Base-by-base conservation (phyloP, 2,888 invertebrate species). In the Drosophila paracracens region DNA sequence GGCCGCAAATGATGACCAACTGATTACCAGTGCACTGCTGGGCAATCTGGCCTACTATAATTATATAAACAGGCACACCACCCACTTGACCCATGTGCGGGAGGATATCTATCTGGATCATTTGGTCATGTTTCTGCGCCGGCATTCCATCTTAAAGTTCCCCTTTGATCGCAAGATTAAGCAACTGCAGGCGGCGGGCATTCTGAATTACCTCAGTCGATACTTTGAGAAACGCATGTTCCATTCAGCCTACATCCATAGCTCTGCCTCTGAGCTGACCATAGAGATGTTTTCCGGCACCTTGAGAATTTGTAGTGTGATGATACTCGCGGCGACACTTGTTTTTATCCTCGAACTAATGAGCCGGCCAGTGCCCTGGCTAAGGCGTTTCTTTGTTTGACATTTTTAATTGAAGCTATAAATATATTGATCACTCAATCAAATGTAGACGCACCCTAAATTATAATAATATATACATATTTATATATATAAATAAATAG, bases 101-200 rank as follows among this genome's bases (percentile, higher is more conserved):
- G 91, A 92, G 64, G 82, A 83, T 18, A 82, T 91, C 7, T 86
- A 79, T 59, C 43, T 78, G 2, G 78, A 82, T 35, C 90, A 89
- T 52, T 56, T 84, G 61, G 89, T 83, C 18, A 83, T 92, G 76
- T 91, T 77, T 13, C 64, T 91, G 69, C 74, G 70, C 0, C 89
- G 89, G 8, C 82, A 91, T 38, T 91, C 92, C 0, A 70, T 89
- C 1, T 63, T 88, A 0, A 81, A 79, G 52, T 64, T 74, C 1
- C 60, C 68, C n/a, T 80, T 92, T 50, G 85, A 92, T 65, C 70
- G 79, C 10, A 89, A 87, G 43, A 65, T 92, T 0, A 82, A 83
- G 62, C 78, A 82, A 25, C 64, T 92, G 4, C 76, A 72, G n/a
- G 66, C 74, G 13, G 70, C 88, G 0, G 92, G 92, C 1, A 88